Conservation (phyloP, 2,888 invertebrate genomes). For the Empis stercorea region DNA sequence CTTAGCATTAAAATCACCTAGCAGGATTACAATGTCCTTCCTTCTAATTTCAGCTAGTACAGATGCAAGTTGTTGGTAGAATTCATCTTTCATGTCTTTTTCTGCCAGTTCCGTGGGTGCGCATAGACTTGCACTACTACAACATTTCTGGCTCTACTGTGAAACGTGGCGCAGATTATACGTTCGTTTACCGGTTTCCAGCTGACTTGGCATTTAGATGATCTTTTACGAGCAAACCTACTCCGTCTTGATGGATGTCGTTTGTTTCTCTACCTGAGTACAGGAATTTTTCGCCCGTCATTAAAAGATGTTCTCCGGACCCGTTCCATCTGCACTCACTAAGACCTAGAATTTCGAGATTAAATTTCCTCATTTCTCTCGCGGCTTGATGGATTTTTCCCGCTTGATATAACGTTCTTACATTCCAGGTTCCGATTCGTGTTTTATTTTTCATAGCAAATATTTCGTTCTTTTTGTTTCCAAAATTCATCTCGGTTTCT, state of each 20-base stretch:
- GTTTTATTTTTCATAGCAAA: too few species aligned
- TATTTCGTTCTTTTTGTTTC: too few species aligned
- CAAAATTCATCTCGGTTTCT: too few species aligned
- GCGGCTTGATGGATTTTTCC: not conserved
- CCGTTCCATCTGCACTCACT: slow-evolving; percentile 3
- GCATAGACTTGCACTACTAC: not conserved
- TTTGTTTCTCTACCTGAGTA: slow-evolving; percentile 3
- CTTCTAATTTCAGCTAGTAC: not conserved
- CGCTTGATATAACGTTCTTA: not conserved
- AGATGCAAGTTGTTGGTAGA: not conserved
- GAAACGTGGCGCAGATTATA: slow-evolving; percentile 12
- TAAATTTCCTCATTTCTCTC: not conserved
- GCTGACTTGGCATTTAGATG: not conserved
- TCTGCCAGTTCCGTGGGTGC: slow-evolving; percentile 1
- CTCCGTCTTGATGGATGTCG: not conserved
- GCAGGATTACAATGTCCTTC: not conserved
- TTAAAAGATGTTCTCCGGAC: not conserved
- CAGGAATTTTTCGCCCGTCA: not conserved
- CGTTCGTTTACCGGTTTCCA: not conserved
- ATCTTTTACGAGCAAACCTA: not conserved
- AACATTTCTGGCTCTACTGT: slow-evolving; percentile 1
- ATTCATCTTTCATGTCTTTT: not conserved
- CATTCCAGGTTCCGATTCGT: not conserved
- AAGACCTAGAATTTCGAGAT: not conserved
- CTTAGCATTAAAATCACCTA: slow-evolving; percentile 3